Base-by-base conservation (phyloP, 2,888 invertebrate genomes). In the Rhopalosiphum nymphaeae region DNA sequence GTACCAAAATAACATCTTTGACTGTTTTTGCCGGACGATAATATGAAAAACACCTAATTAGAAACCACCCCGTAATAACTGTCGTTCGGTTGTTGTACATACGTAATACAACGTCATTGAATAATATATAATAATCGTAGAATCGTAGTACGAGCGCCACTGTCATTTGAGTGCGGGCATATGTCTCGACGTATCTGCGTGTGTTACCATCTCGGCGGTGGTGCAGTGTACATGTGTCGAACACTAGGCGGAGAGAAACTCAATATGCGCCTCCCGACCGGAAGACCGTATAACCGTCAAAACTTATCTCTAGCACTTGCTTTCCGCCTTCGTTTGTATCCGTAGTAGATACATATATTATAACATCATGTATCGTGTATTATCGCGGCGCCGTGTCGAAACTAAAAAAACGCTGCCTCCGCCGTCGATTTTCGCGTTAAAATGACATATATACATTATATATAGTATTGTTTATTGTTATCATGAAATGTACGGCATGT, bases 181-280 rank as follows among this genome's bases (percentile, higher is more conserved):
- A 29, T 57, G 57, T 53, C 25, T 49, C 46, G 26, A 36, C 36
- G 67, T 49, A 49, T 29, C 25, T 67, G 46, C n/a, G 56, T 44
- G 85, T 56, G 85, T 56, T 56, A 85, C 85, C 44, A 57, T 91
- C 85, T 56, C 56, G 56, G 56, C 25, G 78, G 78, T 36, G 21
- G 36, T 36, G 26, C 57, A 26, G 78, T 78, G 78, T 36, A 56
- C 91, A 84, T 56, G 85, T 85, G 91, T 85, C 29, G 53, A 84
- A 85, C 91, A 91, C 91, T 56, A 85, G 85, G 44, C 53, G 21
- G n/a, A 78, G 36, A 78, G 78, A 49, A 78, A 89, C 61, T 25
- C 56, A 44, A 36, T 49, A 25, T 26, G 78, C 29, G 11, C 89
- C 44, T 61, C 10, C 21, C 61, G 90, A 46, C 90, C 46, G 49